These are phyloP conservation scores for Melopsittacus undulatus DNA, from an alignment of 2,797 vertebrate species.

Conservation along the genomic window DNA sequence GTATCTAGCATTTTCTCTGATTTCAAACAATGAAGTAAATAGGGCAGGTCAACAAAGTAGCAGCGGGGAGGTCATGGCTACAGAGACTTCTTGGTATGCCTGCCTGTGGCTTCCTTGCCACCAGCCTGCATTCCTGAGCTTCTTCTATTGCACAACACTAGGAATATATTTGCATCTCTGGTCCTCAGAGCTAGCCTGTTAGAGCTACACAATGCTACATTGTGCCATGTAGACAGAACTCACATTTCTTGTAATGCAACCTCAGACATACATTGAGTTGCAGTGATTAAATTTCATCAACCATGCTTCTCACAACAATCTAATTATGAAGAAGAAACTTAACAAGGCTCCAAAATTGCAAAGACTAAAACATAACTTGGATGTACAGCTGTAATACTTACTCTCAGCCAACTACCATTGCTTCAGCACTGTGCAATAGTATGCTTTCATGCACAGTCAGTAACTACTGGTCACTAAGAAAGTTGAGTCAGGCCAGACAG, in stretches of 20 bases:
- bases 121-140: background rate
- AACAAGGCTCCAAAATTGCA: background rate
- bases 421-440: background rate
- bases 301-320: background rate
- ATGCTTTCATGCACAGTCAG: background rate
- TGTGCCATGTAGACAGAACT: background rate
- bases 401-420: background rate
- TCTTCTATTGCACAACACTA: background rate
- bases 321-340: conserved; percentile 6
- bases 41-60: background rate
- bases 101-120: background rate
- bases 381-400: background rate
- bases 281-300: background rate
- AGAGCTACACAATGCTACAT: background rate
- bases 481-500: background rate
- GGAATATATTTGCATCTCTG: background rate
- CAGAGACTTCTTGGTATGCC: background rate
- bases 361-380: background rate
- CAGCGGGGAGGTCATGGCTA: background rate
- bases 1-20: background rate
- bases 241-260: background rate
- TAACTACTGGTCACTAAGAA: background rate
- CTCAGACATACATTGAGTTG: background rate
- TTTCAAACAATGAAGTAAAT: background rate
- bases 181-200: background rate